Conservation (phyloP, 2,888 invertebrate genomes). For the Protonemura montana region DNA sequence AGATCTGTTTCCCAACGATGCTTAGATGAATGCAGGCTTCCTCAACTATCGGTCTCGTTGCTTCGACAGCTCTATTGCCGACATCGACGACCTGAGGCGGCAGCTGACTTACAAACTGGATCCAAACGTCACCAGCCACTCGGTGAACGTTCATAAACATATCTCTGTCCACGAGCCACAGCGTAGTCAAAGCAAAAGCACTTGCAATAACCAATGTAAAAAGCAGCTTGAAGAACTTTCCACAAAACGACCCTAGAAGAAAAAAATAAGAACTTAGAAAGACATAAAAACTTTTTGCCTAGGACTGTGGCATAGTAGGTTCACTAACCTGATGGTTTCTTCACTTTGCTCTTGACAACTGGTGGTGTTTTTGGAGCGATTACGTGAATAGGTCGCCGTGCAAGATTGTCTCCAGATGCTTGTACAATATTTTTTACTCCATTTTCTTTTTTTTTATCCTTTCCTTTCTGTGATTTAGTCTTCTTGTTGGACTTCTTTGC, state of each 20-base stretch:
- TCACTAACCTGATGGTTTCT: background rate
- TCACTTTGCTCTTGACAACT: background rate
- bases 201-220: background rate
- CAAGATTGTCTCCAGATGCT: slow-evolving; percentile 10
- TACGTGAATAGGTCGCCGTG: background rate
- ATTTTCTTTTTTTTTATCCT: slow-evolving; percentile 44
- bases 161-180: slow-evolving; percentile 10
- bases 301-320: background rate
- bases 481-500: slow-evolving; percentile 46
- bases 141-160: background rate
- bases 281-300: background rate
- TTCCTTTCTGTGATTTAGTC: slow-evolving; percentile 42
- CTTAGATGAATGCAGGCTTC: background rate
- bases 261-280: background rate
- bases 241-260: slow-evolving; percentile 21
- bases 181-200: background rate
- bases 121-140: background rate
- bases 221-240: slow-evolving; percentile 27
- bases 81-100: slow-evolving; percentile 17
- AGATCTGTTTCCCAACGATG: slow-evolving; percentile 32
- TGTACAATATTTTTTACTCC: slow-evolving; percentile 35
- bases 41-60: background rate
- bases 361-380: background rate
- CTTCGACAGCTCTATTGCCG: slow-evolving; percentile 1
- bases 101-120: background rate